These are phyloP conservation scores for Nannoperca obscura DNA, from an alignment of 2,797 vertebrate genomes.

Conservation along the genomic window DNA sequence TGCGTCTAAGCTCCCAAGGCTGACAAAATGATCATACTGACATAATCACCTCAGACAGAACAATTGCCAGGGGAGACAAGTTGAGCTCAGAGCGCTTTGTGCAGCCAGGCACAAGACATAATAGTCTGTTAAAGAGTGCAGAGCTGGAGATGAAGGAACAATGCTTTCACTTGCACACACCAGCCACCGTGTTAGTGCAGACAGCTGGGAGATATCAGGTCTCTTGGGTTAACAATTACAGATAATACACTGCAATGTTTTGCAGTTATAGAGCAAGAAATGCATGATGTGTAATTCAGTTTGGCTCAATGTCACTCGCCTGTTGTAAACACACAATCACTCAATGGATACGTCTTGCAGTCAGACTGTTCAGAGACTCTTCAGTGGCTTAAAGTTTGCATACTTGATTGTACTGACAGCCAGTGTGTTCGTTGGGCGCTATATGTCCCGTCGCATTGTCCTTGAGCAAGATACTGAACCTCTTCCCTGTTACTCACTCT, in stretches of 20 bases:
- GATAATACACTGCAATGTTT: not conserved
- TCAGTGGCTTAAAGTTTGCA: slow-evolving; percentile 8
- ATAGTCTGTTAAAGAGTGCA: slow-evolving; percentile 62
- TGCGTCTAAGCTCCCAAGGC: slow-evolving; percentile 64
- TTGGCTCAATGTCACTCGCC: not conserved
- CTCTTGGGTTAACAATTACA: slow-evolving; percentile 14
- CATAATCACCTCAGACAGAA: slow-evolving; percentile 80
- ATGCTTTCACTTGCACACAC: slow-evolving; percentile 26
- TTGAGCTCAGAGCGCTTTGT: slow-evolving; percentile 60
- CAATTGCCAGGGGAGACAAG: slow-evolving; percentile 65
- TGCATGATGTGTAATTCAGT: not conserved
- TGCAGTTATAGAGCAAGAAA: not conserved
- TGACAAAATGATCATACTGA: slow-evolving; percentile 76
- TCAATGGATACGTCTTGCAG: not conserved
- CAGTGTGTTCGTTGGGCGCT: not conserved
- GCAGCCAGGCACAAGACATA: slow-evolving; percentile 71
- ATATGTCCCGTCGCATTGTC: not conserved
- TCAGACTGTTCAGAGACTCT: slow-evolving; percentile 6
- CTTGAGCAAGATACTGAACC: slow-evolving; percentile 24
- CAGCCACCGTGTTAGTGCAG: slow-evolving; percentile 24
- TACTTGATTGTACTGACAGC: slow-evolving; percentile 6
- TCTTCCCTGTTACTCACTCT: slow-evolving; percentile 18
- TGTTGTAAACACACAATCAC: not conserved
- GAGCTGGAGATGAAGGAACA: slow-evolving; percentile 46
- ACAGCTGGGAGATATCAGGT: slow-evolving; percentile 38